Conservation (phyloP, 2,888 invertebrate genomes). For the Andrena haemorrhoa region DNA sequence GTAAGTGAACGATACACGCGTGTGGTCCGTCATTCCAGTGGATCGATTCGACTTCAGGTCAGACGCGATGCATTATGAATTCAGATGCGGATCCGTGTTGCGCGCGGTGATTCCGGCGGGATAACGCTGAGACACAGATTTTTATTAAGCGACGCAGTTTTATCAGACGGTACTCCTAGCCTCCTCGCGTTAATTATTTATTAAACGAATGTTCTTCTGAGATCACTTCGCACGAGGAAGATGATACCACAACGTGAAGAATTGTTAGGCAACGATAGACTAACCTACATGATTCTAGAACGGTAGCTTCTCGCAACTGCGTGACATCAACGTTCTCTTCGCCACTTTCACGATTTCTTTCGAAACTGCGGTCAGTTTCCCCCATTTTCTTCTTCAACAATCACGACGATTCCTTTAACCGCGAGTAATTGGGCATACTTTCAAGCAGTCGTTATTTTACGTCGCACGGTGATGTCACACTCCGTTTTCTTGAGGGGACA, state of each 20-base stretch:
- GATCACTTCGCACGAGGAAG: no score
- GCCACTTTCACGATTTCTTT: background rate
- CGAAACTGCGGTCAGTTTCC: constrained; percentile 1
- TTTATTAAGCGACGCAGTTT: background rate
- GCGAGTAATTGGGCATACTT: no score
- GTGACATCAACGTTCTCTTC: no score
- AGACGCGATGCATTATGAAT: constrained; percentile 22
- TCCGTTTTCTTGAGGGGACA: no score
- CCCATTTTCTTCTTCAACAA: background rate
- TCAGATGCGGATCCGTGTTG: background rate
- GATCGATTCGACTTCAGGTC: constrained; percentile 42
- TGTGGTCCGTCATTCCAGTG: background rate
- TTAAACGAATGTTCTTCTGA: no score
- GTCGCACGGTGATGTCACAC: no score
- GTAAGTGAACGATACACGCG: constrained; percentile 58
- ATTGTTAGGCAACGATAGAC: no score
- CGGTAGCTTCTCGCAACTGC: no score
- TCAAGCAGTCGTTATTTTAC: no score
- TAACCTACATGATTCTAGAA: no score
- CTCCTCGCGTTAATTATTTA: background rate
- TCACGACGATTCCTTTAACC: no score
- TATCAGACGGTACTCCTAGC: background rate
- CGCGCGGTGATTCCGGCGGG: background rate
- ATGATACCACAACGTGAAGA: no score
- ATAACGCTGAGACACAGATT: background rate